These are phyloP conservation scores for Diaphora mendica DNA, from an alignment of 2,888 invertebrate species.

Conservation along the genomic window DNA sequence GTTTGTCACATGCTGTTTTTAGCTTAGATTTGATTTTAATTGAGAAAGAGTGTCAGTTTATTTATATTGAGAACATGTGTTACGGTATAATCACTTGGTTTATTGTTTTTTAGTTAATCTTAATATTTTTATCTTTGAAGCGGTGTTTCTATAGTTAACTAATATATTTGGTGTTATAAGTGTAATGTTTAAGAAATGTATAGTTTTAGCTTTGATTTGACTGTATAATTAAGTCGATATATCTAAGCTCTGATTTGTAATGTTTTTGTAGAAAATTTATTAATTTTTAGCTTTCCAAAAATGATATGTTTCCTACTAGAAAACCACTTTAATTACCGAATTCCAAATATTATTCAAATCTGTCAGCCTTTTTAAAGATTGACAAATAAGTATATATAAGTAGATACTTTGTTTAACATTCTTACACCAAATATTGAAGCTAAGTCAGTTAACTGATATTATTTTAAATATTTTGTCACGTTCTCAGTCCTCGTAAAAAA, in stretches of 20 bases:
- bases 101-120: not conserved
- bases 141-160: too few species aligned
- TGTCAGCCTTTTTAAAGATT: not conserved
- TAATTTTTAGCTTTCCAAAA: not conserved
- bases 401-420: slow-evolving; percentile 8
- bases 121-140: too few species aligned
- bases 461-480: slow-evolving; percentile 59
- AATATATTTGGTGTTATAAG: too few species aligned
- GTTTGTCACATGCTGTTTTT: slow-evolving; percentile 40
- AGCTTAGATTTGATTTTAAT: slow-evolving; percentile 47
- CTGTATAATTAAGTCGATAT: not conserved
- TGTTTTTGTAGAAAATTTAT: not conserved
- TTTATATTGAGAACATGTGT: slow-evolving; percentile 13
- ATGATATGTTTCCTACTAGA: not conserved
- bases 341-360: not conserved
- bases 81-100: slow-evolving; percentile 4
- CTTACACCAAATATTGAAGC: slow-evolving; percentile 26
- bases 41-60: slow-evolving; percentile 29
- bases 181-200: too few species aligned
- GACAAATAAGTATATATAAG: not conserved
- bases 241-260: not conserved
- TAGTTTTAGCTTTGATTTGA: not conserved
- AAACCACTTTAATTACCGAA: not conserved
- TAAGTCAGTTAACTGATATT: slow-evolving; percentile 39
- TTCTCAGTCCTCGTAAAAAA: slow-evolving; percentile 41